Evolutionary conservation across 2,113 vertebrate species (phyloP), one percentile per base, ranked within the genome.

Genomic region (Trochalopteron elliotii): DNA sequence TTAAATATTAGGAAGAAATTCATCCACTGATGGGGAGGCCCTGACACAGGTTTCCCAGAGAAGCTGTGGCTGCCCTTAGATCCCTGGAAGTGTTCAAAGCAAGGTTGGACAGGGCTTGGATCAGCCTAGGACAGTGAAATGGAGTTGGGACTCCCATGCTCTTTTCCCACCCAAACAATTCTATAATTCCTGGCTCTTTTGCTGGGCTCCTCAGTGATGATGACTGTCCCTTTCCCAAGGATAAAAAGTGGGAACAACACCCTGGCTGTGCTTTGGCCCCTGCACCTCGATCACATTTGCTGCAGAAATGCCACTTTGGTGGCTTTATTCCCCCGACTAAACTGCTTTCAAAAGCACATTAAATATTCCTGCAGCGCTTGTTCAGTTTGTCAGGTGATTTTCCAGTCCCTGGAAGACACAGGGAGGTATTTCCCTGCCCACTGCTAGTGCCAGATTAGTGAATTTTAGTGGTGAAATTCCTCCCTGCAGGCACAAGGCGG

Each of bases 401-500:
- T 39, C 8, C 67, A 70, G 55, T 53, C 53, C 12, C 23, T 56
- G 10, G 63, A 77, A 83, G 57, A 45, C 42, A 3, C 37, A 9
- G 49, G 45, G 40, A 49, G 70, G 25, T 24, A 5, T 50, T n/a
- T 47, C 6, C 70, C 24, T 52, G 35, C 45, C 23, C 30, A 0
- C 1, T 49, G n/a, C 45, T 35, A 65, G 50, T 50, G 33, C 57
- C 74, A 24, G 61, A n/a, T n/a, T n/a, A n/a, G n/a, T n/a, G 39
- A 13, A 0, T 3, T 83, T 89, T 40, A 6, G 1, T 3, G 30
- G 42, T 95, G 96, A 82, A 77, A 64, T 97, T 94, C 56, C 77
- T 71, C 44, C 47, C 40, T 37, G 56, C 65, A 75, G 64, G 80
- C 97, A 97, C 96, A 9, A 89, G 96, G 93, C 7, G 95, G 95